Evolutionary conservation across 1,140 invertebrate species (phyloP), one percentile per base, ranked within the genome.

Genomic region (Battus philenor): DNA sequence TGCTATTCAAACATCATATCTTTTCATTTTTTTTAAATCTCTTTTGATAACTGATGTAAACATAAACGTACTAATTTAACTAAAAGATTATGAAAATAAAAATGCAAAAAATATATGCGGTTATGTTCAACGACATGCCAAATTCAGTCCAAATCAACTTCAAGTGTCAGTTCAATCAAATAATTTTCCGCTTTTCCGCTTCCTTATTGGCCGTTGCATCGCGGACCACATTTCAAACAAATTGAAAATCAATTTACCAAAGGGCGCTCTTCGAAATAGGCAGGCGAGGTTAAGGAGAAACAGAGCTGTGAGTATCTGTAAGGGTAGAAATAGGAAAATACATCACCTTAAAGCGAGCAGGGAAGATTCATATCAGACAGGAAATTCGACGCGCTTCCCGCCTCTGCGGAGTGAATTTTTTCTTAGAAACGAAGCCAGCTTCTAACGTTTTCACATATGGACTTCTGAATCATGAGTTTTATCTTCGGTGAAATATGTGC

Each of bases 241-340:
- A 84, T 84, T 84, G 78, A 82, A 84, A 84, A 84, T 82, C 80
- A 84, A 84, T 84, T 80, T 81, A 78, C 72, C 67, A 47, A 68
- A 67, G 74, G 75, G 59, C 52, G 64, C 55, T 55, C 55, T 57
- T 67, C 24, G 62, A 54, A 65, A 68, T 68, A 70, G 61, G 56
- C 59, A 55, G 59, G 62, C 46, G 65, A 66, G 61, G 60, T 61
- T 56, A 52, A 66, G 44, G 61, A 71, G 68, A 66, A 69, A 73
- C 68, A 75, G 70, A 61, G 50, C 59, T 61, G 58, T 63, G 63
- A 59, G 52, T 57, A 54, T 48, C 50, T 17, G 24, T 27, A 45
- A 55, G 61, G 65, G 55, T 58, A 73, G 63, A 68, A 74, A 84
- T 78, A 78, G 66, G 74, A 74, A 77, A 78, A 85, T 82, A 85